Percentiles rank a stretch among this genome's conserved stretches.
Conservation (phyloP, 2,888 invertebrate species). For the Myopa tessellatipennis region DNA sequence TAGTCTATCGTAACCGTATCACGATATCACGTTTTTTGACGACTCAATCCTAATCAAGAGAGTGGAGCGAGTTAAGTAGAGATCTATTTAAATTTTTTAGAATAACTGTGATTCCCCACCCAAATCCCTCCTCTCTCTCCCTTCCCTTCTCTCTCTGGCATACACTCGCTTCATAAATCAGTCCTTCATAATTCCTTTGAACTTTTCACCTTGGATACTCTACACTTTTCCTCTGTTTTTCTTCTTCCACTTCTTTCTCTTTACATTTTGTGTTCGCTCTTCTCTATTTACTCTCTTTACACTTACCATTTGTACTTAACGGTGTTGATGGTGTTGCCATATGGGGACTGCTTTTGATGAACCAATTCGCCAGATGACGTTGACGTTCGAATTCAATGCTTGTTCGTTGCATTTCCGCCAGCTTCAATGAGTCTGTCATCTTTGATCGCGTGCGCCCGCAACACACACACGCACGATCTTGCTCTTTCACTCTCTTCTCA, state of each 20-base stretch:
- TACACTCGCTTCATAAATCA: too few species aligned
- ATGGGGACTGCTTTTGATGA: conserved; percentile 68
- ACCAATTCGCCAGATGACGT: conserved; percentile 69
- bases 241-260: neutral
- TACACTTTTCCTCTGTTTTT: too few species aligned
- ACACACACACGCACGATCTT: neutral
- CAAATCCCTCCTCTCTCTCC: neutral
- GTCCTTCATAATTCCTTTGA: too few species aligned
- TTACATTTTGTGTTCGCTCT: neutral
- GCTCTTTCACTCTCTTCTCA: neutral
- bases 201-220: too few species aligned
- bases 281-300: conserved; percentile 12
- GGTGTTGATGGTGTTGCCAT: conserved; percentile 64
- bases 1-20: too few species aligned
- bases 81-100: too few species aligned
- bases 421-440: conserved; percentile 64
- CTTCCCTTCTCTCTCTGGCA: neutral
- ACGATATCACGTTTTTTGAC: too few species aligned
- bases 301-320: conserved; percentile 48
- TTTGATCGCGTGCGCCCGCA: conserved; percentile 14
- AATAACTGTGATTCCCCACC: too few species aligned
- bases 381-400: conserved; percentile 69
- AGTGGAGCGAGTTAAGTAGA: too few species aligned
- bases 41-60: too few species aligned
- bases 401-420: conserved; percentile 68